Evolutionary conservation across 2,888 invertebrate genomes (phyloP), one percentile per base, ranked within the genome.

Genomic region (Ephialtes manifestator): DNA sequence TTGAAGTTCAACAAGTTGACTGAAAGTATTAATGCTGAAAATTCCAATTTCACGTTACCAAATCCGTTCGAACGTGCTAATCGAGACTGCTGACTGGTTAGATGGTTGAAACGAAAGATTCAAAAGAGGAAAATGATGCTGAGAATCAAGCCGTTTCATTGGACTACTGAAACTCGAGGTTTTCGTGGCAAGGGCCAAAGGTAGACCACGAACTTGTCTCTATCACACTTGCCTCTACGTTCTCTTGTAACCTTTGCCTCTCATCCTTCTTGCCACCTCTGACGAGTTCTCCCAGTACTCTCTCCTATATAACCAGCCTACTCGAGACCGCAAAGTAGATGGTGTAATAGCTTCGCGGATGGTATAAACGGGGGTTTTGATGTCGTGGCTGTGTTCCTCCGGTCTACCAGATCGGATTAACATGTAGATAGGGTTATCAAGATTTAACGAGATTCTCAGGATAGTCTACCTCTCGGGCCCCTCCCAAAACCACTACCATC

Each of bases 391-490:
- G 72, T 70, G 76, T 46, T 84, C 80, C 87, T 70, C 67, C 79
- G 85, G 87, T 89, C 87, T 88, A 81, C 89, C 83, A 90, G 90
- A 92, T 92, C 91, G 92, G 90, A 93, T 92, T 93, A 91, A 92
- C 92, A 92, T 91, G 90, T 89, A 91, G 92, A 91, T 91, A 87
- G 90, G 92, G 91, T 91, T 91, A 92, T 92, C 92, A 89, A 90
- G 89, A 91, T 91, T 92, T 92, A 92, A 92, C 90, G 90, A 92
- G 90, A 86, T 89, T 88, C 86, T 82, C 83, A 68, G 60, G 77
- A 85, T 82, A 35, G 71, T 65, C 78, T 39, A 15, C 63, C n/a
- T 58, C n/a, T 82, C 48, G 4, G 39, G 55, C 43, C 65, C 51
- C 31, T 53, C 31, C 75, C 65, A 31, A 46, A 68, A 51, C 58